These are phyloP conservation scores for Indri indri DNA, from an alignment of 2,113 vertebrate genomes.

Conservation along the genomic window DNA sequence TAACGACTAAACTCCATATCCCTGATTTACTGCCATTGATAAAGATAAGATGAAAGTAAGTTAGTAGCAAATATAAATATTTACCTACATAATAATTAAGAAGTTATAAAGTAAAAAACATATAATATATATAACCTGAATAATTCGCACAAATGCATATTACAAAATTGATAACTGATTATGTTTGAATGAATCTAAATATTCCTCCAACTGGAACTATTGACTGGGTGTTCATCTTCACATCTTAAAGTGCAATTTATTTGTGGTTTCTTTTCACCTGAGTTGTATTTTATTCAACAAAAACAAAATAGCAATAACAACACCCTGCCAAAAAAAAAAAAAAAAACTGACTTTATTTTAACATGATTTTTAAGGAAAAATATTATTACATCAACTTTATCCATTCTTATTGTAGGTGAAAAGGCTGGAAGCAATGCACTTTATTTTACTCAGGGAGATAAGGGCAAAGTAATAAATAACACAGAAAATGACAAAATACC, in stretches of 20 bases:
- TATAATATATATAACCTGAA: neutral
- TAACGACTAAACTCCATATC: neutral
- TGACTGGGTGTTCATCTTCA: neutral
- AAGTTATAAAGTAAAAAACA: neutral
- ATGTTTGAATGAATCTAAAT: neutral
- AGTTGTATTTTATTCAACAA: neutral
- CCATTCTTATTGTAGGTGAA: neutral
- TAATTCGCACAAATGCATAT: neutral
- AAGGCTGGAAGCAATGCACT: conserved; percentile 21
- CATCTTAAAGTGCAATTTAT: neutral
- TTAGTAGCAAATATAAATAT: neutral
- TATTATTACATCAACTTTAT: neutral
- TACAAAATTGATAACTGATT: neutral
- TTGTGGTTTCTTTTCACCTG: neutral
- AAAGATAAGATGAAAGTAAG: neutral
- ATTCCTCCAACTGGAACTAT: neutral
- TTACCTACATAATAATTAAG: neutral
- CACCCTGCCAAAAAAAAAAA: neutral
- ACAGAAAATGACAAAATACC: conserved; percentile 44
- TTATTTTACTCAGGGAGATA: conserved; percentile 54
- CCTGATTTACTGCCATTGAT: neutral
- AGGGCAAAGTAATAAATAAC: conserved; percentile 67
- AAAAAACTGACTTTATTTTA: conserved; percentile 12
- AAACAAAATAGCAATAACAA: neutral
- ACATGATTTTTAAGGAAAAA: neutral